phyloP scores from a whole-genome alignment of 2,797 vertebrate species.

The Sparidentex hasta region DNA sequence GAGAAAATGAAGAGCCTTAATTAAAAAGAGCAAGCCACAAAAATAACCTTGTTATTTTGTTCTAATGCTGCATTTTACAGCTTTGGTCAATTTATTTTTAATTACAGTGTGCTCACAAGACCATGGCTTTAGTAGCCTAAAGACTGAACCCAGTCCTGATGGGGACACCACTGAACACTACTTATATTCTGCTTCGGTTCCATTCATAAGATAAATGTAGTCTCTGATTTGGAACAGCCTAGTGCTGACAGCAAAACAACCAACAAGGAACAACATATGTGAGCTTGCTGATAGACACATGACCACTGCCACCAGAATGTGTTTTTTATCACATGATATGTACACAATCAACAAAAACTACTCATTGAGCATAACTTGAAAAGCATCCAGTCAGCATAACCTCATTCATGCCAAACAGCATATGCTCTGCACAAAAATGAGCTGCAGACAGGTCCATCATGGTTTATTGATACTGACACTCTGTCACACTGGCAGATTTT shows the following conservation, averaged over 20 bases:
- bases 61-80: constrained; percentile 17
- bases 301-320: background rate
- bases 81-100: constrained; percentile 38
- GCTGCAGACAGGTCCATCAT: constrained; percentile 19
- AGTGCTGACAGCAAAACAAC: constrained; percentile 23
- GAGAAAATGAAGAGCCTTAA: background rate
- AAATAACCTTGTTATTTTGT: constrained; percentile 11
- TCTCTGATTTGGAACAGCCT: background rate
- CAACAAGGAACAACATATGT: background rate
- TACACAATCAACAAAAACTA: background rate
- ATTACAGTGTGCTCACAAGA: constrained; percentile 48
- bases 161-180: constrained; percentile 34
- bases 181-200: constrained; percentile 31
- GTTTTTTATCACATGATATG: background rate
- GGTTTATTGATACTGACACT: constrained; percentile 39
- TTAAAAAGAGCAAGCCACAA: background rate
- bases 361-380: constrained; percentile 9
- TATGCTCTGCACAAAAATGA: constrained; percentile 8
- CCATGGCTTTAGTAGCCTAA: constrained; percentile 16
- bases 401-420: constrained; percentile 12
- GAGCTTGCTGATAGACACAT: constrained; percentile 1
- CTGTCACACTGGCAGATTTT: constrained; percentile 40
- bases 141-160: constrained; percentile 31
- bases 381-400: constrained; percentile 17
- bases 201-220: constrained; percentile 17